A percentile compares a stretch with the other conserved stretches of the same genome.
Evolutionary conservation across 2,113 vertebrate species (phyloP).

Genomic region (Butorides virescens): DNA sequence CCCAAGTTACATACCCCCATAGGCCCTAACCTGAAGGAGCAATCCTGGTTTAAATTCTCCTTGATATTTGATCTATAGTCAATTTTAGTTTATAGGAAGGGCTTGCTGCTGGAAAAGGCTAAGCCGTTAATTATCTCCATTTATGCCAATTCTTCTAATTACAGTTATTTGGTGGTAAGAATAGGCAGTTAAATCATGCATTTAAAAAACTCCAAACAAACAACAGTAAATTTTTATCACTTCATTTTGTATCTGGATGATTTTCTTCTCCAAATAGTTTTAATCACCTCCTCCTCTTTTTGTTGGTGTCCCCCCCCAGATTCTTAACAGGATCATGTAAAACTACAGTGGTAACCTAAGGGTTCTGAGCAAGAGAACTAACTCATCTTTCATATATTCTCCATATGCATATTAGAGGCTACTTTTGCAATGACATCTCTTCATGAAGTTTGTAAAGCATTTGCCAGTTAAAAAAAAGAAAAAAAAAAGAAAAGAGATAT

Average conservation of each 20-base stretch:
- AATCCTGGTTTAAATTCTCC: background rate
- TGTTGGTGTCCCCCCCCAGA: no score
- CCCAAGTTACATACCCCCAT: background rate
- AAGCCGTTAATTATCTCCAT: background rate
- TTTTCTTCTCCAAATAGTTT: background rate
- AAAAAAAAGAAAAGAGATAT: background rate
- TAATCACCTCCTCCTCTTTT: background rate
- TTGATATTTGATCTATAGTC: background rate
- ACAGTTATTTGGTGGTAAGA: background rate
- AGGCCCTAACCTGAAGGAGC: background rate
- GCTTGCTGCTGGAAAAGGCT: background rate
- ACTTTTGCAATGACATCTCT: background rate
- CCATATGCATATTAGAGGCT: background rate
- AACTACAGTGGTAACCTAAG: background rate
- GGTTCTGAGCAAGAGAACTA: background rate
- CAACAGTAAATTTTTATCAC: background rate
- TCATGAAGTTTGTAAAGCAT: background rate
- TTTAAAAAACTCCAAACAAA: background rate
- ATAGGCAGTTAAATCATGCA: background rate
- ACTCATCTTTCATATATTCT: background rate
- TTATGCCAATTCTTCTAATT: background rate
- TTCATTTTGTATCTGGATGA: background rate
- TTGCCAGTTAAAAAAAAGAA: background rate
- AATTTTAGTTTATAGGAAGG: background rate
- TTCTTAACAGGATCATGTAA: background rate